Base-by-base conservation (phyloP, 2,113 vertebrate genomes). In the Podarcis cretensis region DNA sequence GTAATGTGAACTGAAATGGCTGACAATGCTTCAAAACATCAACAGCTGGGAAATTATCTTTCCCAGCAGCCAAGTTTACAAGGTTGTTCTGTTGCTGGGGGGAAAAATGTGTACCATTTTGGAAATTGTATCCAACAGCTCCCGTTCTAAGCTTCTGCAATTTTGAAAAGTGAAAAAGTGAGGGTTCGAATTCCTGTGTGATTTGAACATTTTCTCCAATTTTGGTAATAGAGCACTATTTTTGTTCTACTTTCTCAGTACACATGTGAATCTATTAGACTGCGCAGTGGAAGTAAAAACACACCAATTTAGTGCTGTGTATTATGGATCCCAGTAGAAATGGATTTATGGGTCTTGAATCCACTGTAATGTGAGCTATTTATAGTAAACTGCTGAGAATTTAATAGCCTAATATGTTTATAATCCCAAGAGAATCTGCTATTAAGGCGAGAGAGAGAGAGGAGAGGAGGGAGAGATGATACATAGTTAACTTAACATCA, bases 351-450 rank as follows among this genome's bases (percentile, higher is more conserved):
- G 4, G 85, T 85, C 88, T 57, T 84, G 21, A 89, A 87, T 93
- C 35, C 90, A 1, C 86, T 90, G 73, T 86, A 91, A 91, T 88
- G 63, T 69, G 83, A 88, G 69, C 65, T 73, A 89, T 95, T 95
- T 91, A 92, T 92, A 65, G 87, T 65, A 90, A 93, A 91, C 90
- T 85, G 35, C 85, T 59, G 84, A 92, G 35, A 88, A 83, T 94
- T 94, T 93, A 92, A 95, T 88, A 90, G 79, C 87, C 73, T 92
- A 78, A 89, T 78, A 18, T 84, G 90, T 87, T 87, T 85, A 94
- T 92, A 90, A 94, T 93, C 95, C 90, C 84, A 54, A 71, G 30
- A 75, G 81, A 89, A 59, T 80, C 9, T 91, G 54, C 23, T 92
- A 86, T 89, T 92, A 90, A 81, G 93, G 80, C 83, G 73, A 91